Evolutionary conservation across 2,888 invertebrate species (phyloP), one percentile per base, ranked within the genome.

Genomic region (Amaurobius ferox): DNA sequence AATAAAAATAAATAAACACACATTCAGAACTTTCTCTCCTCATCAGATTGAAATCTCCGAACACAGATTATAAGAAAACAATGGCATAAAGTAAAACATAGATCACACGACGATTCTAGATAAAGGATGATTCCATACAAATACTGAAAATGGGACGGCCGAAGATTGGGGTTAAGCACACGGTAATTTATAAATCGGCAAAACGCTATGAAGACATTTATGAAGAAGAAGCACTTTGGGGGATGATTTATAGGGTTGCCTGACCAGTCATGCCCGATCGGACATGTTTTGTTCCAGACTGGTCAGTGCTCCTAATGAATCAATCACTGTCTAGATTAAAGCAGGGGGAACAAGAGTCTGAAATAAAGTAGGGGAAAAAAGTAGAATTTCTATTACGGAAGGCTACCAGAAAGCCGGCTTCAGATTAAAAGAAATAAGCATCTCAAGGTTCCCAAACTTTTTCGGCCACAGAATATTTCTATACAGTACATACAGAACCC

Each of bases 181-280:
- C 19, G 35, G 23, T 66, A 66, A 66, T 35, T 66, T 66, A 66
- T 66, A 23, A 32, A 32, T 66, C 32, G n/a, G 9, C 35, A 30
- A 66, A 66, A 19, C 30, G 32, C 23, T 55, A 55, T 55, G 55
- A 55, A 23, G 55, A 55, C 55, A 55, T 55, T 55, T 55, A 55
- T 55, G 55, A 55, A 55, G 55, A 55, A 55, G 23, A 55, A 55
- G 55, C 55, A 55, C 55, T 55, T 55, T 55, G 23, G 23, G n/a
- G 23, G 23, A 55, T 55, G 55, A 55, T 55, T 55, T 55, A 55
- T 55, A 19, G 11, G 2, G 23, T 55, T 55, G 55, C 55, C 11
- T 55, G 55, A 23, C 55, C 23, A 23, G 55, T 55, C 19, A 23
- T 55, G 55, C 23, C 11, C 16, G 55, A 55, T 55, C 55, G 23